Conservation (phyloP, 2,888 invertebrate genomes). For the Troglohyphantes excavatus region DNA sequence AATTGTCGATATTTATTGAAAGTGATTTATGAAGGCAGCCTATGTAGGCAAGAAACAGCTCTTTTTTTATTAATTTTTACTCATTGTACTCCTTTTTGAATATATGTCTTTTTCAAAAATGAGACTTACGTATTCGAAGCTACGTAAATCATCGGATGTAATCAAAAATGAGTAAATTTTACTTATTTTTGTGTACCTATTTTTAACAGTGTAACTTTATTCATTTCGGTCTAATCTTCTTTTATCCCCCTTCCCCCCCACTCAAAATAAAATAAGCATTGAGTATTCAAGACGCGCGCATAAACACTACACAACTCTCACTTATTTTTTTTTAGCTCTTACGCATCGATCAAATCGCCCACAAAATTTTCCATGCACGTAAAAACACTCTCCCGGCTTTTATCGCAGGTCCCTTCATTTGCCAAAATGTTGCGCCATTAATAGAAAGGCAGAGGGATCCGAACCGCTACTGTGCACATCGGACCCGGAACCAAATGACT, state of each 20-base stretch:
- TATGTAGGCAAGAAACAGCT: no score
- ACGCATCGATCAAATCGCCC: conserved; percentile 5
- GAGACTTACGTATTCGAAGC: no score
- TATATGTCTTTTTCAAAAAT: no score
- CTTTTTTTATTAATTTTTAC: no score
- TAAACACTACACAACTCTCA: neutral
- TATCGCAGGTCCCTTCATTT: neutral
- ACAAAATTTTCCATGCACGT: conserved; percentile 32
- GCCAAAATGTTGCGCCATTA: neutral
- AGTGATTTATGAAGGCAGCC: no score
- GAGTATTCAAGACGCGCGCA: neutral
- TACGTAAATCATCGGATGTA: no score
- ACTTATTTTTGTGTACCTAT: no score
- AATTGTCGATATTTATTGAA: no score
- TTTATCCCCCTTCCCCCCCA: conserved; percentile 13
- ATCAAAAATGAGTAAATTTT: no score
- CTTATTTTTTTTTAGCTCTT: neutral
- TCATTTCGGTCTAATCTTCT: no score
- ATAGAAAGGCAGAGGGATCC: neutral
- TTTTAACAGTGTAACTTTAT: no score
- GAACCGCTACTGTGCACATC: conserved; percentile 43
- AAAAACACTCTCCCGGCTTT: neutral
- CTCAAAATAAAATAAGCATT: neutral
- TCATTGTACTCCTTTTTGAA: no score
- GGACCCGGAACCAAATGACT: conserved; percentile 51